Evolutionary conservation across 2,797 vertebrate genomes (phyloP), one percentile per base, ranked within the genome.

Genomic region (Premnoplex brunnescens): DNA sequence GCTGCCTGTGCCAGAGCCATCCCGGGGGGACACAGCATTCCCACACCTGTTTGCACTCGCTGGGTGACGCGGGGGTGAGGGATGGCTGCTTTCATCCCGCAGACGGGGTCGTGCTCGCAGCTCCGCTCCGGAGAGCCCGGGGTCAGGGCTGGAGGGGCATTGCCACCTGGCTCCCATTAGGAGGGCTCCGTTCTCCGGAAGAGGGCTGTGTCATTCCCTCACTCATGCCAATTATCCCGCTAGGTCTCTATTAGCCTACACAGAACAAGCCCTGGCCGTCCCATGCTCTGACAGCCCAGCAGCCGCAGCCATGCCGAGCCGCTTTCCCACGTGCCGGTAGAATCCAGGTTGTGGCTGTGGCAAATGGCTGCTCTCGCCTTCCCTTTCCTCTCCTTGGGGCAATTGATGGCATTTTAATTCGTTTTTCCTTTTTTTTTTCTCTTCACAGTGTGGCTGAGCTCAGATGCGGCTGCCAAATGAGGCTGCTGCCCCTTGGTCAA

Each of bases 161-260:
- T 26, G 86, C 94, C 95, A 96, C 95, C 96, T 96, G 96, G 95
- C 93, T 96, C 90, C 95, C 86, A 90, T 93, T 92, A 95, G 93
- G 87, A 95, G 91, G 82, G 91, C 91, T 95, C 84, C 34, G 36
- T 13, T 60, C 78, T 87, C 86, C 60, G 41, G 93, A 82, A 95
- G 52, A 88, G 72, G 44, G 64, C 84, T 58, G 43, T 93, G 86
- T 79, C 91, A 43, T 87, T 93, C 54, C 59, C 64, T 75, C 28
- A 0, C 85, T 93, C 77, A 3, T 84, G 92, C 89, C 96, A 96
- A 91, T 96, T 95, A 95, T 77, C 83, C 83, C 2, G 14, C 73
- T 49, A 93, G 85, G 80, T 93, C 95, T 90, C 89, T 76, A 64
- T 90, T 77, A 83, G 77, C 59, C 79, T 30, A 66, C 59, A 36